Base-by-base conservation (phyloP, 2,888 invertebrate species). In the Phortica okadai region DNA sequence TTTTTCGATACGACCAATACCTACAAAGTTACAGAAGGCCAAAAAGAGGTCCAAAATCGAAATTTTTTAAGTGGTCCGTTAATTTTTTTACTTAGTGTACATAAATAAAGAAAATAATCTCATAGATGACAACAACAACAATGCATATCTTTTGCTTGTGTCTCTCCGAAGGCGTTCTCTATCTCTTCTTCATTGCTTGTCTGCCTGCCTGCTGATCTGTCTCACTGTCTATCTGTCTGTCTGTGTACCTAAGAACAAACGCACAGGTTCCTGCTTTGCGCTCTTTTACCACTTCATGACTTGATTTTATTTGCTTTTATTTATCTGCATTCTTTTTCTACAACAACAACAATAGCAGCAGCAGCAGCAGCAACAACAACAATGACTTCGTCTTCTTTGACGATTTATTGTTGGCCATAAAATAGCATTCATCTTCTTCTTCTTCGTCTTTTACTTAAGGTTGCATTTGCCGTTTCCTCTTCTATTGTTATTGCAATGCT, bases 261-360 rank as follows among this genome's bases (percentile, higher is more conserved):
- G 33, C 33, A 44, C 45, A n/a, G 25, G 11, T 16, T 10, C 16
- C 44, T 44, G n/a, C 6, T 45, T 44, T 44, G n/a, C 44, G 16
- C 33, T 10, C 33, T 67, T 42, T 67, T 67, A 16, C 67, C 16
- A 67, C 67, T 67, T 67, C 67, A 67, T 67, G 67, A 67, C 67
- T 44, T 67, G 67, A 67, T 67, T 67, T 67, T 45, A 45, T 67
- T 67, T 67, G 44, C 45, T 67, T 67, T 67, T 67, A 67, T 67
- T 66, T 44, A 44, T 44, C 44, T 44, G 45, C 44, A 10, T 42
- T 67, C 44, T 62, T 62, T 62, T 6, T 62, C 50, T 11, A 11
- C 3, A 50, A 8, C 45, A 45, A 8, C 45, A 45, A 8, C 45
- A 45, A 8, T 1, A 45, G 0, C 1, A 45, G 6, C 45, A 45